Evolutionary conservation across 2,888 invertebrate species (phyloP).

Genomic region (Chloromyia formosa): DNA sequence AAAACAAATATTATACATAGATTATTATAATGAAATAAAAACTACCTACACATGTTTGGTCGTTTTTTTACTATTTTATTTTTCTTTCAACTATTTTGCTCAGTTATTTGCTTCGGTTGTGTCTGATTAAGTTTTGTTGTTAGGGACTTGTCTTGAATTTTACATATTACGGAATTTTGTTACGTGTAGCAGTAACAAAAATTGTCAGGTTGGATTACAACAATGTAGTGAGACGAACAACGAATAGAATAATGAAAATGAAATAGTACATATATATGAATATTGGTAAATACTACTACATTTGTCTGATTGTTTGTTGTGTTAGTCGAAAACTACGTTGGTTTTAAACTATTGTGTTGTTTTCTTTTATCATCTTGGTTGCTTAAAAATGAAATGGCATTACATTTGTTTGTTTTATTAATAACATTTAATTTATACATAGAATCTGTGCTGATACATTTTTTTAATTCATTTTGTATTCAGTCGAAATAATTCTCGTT

Average conservation of each 20-base stretch:
- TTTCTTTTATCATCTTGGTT: slow-evolving; percentile 9
- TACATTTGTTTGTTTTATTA: slow-evolving; percentile 19
- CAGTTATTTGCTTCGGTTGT: neutral
- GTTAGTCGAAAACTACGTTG: neutral
- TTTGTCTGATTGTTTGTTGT: neutral
- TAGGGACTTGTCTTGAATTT: no score
- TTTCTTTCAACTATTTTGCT: neutral
- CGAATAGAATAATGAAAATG: no score
- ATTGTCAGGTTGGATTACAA: no score
- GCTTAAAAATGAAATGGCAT: slow-evolving; percentile 33
- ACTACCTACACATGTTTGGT: slow-evolving; percentile 12
- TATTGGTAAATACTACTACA: neutral
- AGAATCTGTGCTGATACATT: slow-evolving; percentile 25
- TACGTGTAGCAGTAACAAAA: no score
- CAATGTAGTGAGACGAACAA: no score
- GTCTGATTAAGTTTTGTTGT: no score
- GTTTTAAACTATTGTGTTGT: neutral
- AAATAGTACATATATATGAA: neutral
- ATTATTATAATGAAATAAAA: neutral
- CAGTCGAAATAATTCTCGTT: slow-evolving; percentile 18
- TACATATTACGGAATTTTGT: no score
- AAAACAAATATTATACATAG: neutral
- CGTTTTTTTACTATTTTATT: slow-evolving; percentile 13
- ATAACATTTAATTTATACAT: slow-evolving; percentile 21
- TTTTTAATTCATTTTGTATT: neutral